phyloP scores from a whole-genome alignment of 2,888 invertebrate species.

The Lottia gigantea region DNA sequence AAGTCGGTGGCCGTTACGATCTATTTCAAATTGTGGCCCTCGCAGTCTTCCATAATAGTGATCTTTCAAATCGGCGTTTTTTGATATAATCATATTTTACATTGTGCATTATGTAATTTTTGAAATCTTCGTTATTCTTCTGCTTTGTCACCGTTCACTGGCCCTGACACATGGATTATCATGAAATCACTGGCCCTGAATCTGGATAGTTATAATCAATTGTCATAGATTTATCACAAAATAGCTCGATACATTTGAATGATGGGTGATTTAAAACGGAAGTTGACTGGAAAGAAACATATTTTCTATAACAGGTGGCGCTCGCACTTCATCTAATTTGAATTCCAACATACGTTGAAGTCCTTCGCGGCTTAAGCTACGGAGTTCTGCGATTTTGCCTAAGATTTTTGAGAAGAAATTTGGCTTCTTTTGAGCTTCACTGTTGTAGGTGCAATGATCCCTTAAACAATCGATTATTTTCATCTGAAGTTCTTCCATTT shows the following conservation, averaged over 20 bases:
- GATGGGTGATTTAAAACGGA: conserved; percentile 78
- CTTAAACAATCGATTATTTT: conserved; percentile 94
- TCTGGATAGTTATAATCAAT: not conserved
- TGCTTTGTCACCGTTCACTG: not conserved
- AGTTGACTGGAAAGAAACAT: conserved; percentile 91
- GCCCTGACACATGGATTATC: not conserved
- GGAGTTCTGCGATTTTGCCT: conserved; percentile 90
- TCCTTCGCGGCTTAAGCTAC: conserved; percentile 92
- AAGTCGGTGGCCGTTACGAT: no score
- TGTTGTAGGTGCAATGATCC: conserved; percentile 94
- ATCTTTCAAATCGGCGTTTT: no score
- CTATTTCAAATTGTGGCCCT: no score
- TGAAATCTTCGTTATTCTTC: not conserved
- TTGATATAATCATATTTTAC: no score
- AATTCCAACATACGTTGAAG: conserved; percentile 88
- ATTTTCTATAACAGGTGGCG: conserved; percentile 92
- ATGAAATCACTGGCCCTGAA: not conserved
- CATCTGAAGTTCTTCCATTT: conserved; percentile 95
- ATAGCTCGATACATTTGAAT: not conserved
- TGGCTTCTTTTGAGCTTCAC: conserved; percentile 87
- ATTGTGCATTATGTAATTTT: not conserved
- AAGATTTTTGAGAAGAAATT: conserved; percentile 94
- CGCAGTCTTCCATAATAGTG: no score
- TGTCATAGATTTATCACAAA: not conserved
- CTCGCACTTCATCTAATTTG: conserved; percentile 90